Percentiles rank a stretch among this genome's conserved stretches.
Evolutionary conservation across 2,797 vertebrate genomes (phyloP).

Genomic region (Pipistrellus nathusii): DNA sequence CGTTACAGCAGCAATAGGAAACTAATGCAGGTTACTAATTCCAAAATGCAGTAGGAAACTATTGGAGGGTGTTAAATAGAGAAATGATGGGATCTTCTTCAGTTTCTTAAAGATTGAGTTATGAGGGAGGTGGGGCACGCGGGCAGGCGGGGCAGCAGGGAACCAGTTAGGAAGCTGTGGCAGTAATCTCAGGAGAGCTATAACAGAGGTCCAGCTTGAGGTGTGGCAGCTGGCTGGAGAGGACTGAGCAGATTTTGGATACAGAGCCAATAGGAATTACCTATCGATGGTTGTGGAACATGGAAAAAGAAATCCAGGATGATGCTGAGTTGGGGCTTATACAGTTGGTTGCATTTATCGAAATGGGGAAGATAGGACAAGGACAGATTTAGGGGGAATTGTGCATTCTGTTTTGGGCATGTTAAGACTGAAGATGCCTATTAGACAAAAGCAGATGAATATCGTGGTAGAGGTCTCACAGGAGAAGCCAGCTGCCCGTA

Average conservation of each 20-base stretch:
- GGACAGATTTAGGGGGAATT: neutral
- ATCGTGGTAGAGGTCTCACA: accelerated
- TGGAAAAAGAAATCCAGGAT: neutral
- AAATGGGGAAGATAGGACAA: neutral
- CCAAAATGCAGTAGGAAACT: neutral
- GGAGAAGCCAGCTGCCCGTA: accelerated
- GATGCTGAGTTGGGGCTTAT: neutral
- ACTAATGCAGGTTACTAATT: neutral
- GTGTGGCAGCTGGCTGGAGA: neutral
- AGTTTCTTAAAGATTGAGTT: neutral
- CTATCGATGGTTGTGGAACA: neutral
- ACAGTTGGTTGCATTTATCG: neutral
- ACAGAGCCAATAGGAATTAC: neutral
- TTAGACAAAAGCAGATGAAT: neutral
- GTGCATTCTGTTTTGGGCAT: neutral
- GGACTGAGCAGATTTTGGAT: neutral
- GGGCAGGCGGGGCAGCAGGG: neutral
- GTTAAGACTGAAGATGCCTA: neutral
- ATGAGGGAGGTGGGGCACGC: neutral
- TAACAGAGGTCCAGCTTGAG: neutral
- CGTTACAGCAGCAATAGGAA: neutral
- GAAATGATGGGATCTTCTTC: neutral
- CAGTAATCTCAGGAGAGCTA: neutral
- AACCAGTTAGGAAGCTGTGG: neutral
- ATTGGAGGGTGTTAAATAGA: neutral